Evolutionary conservation across 2,888 invertebrate genomes (phyloP).

Genomic region (Chloromyia formosa): DNA sequence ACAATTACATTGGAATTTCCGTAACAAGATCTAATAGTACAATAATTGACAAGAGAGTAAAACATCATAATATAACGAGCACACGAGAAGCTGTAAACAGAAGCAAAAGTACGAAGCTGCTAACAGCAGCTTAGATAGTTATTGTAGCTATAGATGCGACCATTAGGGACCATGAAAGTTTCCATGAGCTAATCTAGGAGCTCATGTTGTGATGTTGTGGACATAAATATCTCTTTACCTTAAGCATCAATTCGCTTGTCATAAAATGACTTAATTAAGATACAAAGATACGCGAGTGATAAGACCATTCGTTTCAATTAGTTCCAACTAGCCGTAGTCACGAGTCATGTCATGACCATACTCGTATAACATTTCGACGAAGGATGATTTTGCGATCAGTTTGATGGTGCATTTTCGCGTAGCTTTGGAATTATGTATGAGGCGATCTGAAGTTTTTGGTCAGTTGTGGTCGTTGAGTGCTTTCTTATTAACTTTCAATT

Average conservation of each 20-base stretch:
- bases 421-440: too few species aligned
- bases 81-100: too few species aligned
- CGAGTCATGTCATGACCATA: constrained; percentile 22
- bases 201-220: neutral
- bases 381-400: too few species aligned
- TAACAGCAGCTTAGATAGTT: too few species aligned
- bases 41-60: too few species aligned
- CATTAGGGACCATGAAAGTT: neutral
- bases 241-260: constrained; percentile 1
- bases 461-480: too few species aligned
- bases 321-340: constrained; percentile 21
- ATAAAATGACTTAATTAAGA: constrained; percentile 35
- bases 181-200: neutral
- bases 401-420: too few species aligned
- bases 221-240: neutral
- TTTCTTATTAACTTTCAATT: too few species aligned
- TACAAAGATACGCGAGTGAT: constrained; percentile 10
- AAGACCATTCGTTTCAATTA: constrained; percentile 21
- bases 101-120: too few species aligned
- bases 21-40: constrained; percentile 33
- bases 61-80: too few species aligned
- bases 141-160: too few species aligned
- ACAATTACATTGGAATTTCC: constrained; percentile 31
- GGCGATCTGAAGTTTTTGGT: too few species aligned
- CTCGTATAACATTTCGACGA: constrained; percentile 22